phyloP scores from a whole-genome alignment of 2,797 vertebrate genomes.

The Siniperca scherzeri region DNA sequence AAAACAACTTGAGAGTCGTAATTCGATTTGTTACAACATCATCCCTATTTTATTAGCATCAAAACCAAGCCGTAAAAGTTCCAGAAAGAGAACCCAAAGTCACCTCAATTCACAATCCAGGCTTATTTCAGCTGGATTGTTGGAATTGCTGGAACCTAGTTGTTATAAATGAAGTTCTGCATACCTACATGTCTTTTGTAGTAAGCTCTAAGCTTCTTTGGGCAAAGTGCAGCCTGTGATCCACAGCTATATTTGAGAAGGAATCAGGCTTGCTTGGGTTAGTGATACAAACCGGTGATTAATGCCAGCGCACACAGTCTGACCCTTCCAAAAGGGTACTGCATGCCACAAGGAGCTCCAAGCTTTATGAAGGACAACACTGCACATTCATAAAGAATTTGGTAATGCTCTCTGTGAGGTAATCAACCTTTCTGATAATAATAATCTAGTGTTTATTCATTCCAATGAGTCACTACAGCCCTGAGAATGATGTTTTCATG shows the following conservation, averaged over 20 bases:
- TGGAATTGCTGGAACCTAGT: slow-evolving; percentile 21
- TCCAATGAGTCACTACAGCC: slow-evolving; percentile 16
- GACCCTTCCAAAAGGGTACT: slow-evolving; percentile 13
- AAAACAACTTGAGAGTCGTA: neutral
- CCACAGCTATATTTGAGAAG: slow-evolving; percentile 30
- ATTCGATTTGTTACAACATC: neutral
- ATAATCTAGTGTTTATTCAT: slow-evolving; percentile 42
- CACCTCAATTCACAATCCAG: slow-evolving; percentile 34
- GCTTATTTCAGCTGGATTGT: slow-evolving; percentile 43
- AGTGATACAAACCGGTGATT: slow-evolving; percentile 7
- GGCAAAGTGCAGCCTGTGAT: slow-evolving; percentile 42
- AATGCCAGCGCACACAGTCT: slow-evolving; percentile 20
- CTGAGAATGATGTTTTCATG: slow-evolving; percentile 16
- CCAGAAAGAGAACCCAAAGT: neutral
- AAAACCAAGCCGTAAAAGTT: neutral
- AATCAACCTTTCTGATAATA: slow-evolving; percentile 32
- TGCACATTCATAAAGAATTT: slow-evolving; percentile 47
- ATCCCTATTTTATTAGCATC: neutral
- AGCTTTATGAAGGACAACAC: slow-evolving; percentile 14
- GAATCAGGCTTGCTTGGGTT: slow-evolving; percentile 49
- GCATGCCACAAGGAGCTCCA: slow-evolving; percentile 17
- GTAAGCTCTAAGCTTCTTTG: slow-evolving; percentile 71
- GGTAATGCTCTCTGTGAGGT: slow-evolving; percentile 6
- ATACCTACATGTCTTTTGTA: slow-evolving; percentile 55
- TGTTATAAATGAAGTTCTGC: slow-evolving; percentile 50